Evolutionary conservation across 2,113 vertebrate genomes (phyloP).

Genomic region (Nestor notabilis): DNA sequence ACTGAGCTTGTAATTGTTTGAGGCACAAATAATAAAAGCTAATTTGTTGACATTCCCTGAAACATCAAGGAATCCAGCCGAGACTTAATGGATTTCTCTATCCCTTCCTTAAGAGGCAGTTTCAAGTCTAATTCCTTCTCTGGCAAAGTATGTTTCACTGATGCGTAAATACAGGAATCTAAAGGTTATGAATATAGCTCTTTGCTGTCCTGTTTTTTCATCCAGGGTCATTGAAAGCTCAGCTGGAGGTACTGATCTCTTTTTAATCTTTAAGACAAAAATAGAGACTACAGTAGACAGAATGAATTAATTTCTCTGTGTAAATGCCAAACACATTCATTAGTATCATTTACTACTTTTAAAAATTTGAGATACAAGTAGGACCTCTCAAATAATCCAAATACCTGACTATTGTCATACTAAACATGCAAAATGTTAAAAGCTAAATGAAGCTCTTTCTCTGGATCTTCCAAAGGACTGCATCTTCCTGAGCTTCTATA

Average conservation of each 20-base stretch:
- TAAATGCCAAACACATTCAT: neutral
- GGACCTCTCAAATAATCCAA: neutral
- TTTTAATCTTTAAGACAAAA: conserved; percentile 4
- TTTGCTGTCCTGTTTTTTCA: conserved; percentile 29
- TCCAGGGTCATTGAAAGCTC: neutral
- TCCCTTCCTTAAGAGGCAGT: conserved; percentile 14
- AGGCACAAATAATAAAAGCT: conserved; percentile 45
- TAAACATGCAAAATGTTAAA: neutral
- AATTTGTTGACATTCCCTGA: conserved; percentile 35
- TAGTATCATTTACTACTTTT: neutral
- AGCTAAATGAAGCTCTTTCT: neutral
- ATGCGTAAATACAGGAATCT: neutral
- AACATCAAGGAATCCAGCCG: conserved; percentile 15
- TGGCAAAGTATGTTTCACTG: conserved; percentile 15
- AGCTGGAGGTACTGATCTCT: neutral
- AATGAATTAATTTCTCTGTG: neutral
- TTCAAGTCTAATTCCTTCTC: conserved; percentile 30
- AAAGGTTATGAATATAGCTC: conserved; percentile 22
- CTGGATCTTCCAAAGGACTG: neutral
- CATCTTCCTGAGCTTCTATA: neutral
- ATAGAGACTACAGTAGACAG: neutral
- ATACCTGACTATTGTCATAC: neutral
- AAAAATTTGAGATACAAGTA: neutral
- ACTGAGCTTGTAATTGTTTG: conserved; percentile 18
- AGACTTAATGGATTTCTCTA: conserved; percentile 32